Evolutionary conservation across 2,888 invertebrate genomes (phyloP), one percentile per base, ranked within the genome.

Genomic region (Dysmachus trigonus): DNA sequence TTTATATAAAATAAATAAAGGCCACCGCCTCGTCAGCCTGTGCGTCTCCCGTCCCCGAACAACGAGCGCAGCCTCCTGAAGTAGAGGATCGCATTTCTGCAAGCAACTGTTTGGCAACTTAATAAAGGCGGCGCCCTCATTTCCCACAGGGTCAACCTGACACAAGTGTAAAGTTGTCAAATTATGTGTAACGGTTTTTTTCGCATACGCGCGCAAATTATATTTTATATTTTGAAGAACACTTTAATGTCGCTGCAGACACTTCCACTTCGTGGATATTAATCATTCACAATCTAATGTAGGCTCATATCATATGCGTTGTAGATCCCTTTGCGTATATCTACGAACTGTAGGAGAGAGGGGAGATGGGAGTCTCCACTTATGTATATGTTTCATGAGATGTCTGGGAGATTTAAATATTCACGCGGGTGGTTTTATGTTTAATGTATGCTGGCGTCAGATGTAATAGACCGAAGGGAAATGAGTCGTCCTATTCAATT

Each of bases 361-460:
- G 8, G 8, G 27, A 8, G 62, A 27, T 7, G 27, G 62, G 22
- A 18, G 38, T 38, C 18, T 35, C 10, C 74, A 74, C 76, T 76
- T 76, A 10, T n/a, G n/a, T n/a, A n/a, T 76, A 18, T 22, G 76
- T 76, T 76, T 76, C 76, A 76, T 76, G 76, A 76, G 76, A 22
- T 38, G 35, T 38, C 15, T 35, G 76, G 33, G 8, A 38, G 18
- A 22, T 38, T 76, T 76, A 76, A 76, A 76, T 76, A 76, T 76
- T 76, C 76, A 76, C 35, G 76, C 76, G 76, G 33, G 76, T 76
- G 76, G 76, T 35, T 76, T 76, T 76, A 76, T 38, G 76, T 18
- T 76, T 76, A 76, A 76, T 76, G 76, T 18, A 62, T 38, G 76
- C 18, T 41, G 76, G 76, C 38, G 76, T 76, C 76, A 76, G 4